phyloP scores from a whole-genome alignment of 2,797 vertebrate species.

The Dicrostonyx torquatus region DNA sequence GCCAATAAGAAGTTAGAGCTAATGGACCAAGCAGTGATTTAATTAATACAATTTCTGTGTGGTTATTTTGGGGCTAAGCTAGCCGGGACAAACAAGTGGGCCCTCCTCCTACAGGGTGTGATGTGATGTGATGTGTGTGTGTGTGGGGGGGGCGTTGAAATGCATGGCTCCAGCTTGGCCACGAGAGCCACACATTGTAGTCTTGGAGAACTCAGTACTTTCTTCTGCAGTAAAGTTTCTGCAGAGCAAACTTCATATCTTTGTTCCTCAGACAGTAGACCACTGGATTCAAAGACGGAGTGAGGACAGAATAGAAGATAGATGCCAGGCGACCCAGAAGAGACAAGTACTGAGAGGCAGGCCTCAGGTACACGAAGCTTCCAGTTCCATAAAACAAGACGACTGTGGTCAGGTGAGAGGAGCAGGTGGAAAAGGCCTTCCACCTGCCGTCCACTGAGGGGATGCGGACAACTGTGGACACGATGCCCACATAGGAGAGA shows the following conservation, averaged over 20 bases:
- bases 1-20: too few species aligned
- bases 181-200: not conserved
- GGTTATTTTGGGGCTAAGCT: too few species aligned
- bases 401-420: conserved; percentile 61
- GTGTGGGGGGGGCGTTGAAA: not conserved
- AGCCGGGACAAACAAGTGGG: too few species aligned
- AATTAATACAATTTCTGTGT: too few species aligned
- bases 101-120: too few species aligned
- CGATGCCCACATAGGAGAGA: not conserved
- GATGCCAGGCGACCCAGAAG: not conserved
- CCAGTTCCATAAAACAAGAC: conserved; percentile 63
- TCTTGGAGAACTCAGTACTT: not conserved
- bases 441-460: not conserved
- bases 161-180: accelerated
- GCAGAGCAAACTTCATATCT: not conserved
- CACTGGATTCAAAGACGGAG: conserved; percentile 4
- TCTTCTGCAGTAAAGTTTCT: not conserved
- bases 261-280: conserved; percentile 37
- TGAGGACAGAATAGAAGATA: not conserved
- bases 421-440: conserved; percentile 33
- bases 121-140: not conserved
- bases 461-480: not conserved
- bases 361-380: not conserved
- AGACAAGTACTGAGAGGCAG: not conserved
- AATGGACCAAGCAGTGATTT: too few species aligned